Base-by-base conservation (phyloP, 2,113 vertebrate genomes). In the Uria lomvia region DNA sequence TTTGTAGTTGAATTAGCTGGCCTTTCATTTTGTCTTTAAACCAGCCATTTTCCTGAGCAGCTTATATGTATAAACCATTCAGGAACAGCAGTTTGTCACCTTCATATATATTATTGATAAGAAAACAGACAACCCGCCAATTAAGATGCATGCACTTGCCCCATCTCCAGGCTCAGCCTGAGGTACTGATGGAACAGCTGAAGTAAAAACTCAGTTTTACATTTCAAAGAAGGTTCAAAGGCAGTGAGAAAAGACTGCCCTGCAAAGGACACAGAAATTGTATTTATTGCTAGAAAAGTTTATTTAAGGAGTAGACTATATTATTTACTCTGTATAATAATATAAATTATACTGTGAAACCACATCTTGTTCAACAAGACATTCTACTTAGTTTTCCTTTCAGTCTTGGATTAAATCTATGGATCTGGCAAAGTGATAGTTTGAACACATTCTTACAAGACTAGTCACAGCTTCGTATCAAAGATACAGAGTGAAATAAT, bases 221-320 rank as follows among this genome's bases (percentile, higher is more conserved):
- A 95, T 91, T 96, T 96, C 94, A 96, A 97, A 97, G 88, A 36
- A 74, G 86, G 80, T 84, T 93, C 76, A 96, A 94, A 95, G 72
- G 19, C 78, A 72, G 36, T 30, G 53, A 67, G 72, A 92, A 94
- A 70, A 78, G 72, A 43, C 59, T 91, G 65, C 72, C 52, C 79
- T 77, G 60, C 23, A 86, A 94, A 84, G 72, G 91, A 74, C 60
- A 53, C 6, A 42, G 47, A 70, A 77, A 91, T 29, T 27, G 8
- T 34, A 71, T 74, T 92, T 67, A 81, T 23, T 68, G 34, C 65
- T 74, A 15, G 11, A 84, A 59, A 94, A 86, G 27, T 93, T 94
- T 90, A 67, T 75, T 79, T 92, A 93, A 62, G 67, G 43, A 95
- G 43, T 27, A 81, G 52, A 88, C 72, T 34, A 4, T 18, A 75